Evolutionary conservation across 2,113 vertebrate species (phyloP).

Genomic region (Polyodon spathula): DNA sequence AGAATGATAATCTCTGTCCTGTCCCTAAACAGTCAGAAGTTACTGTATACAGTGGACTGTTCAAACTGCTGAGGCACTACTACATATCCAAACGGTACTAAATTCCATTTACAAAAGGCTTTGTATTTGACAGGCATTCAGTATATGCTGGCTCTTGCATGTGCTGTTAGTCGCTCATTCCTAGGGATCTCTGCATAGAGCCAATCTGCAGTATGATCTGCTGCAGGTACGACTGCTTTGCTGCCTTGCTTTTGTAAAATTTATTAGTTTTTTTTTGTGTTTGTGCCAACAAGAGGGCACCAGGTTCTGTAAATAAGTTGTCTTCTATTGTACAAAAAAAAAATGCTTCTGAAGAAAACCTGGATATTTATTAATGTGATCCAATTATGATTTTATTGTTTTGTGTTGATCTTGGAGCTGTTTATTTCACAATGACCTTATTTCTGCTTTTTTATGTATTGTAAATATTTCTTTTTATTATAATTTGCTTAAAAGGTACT

Average conservation of each 20-base stretch:
- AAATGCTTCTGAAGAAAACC: conserved; percentile 62
- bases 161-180: conserved; percentile 53
- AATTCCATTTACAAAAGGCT: conserved; percentile 41
- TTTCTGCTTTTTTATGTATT: conserved; percentile 68
- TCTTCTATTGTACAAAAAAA: conserved; percentile 56
- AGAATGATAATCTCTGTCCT: too few relatives aligned
- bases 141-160: conserved; percentile 47
- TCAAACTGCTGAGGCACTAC: conserved; percentile 24
- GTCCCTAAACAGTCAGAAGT: too few relatives aligned
- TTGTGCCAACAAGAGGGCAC: conserved; percentile 33
- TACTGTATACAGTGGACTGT: too few relatives aligned
- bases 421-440: conserved; percentile 74
- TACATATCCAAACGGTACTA: conserved; percentile 52
- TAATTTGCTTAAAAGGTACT: conserved; percentile 72
- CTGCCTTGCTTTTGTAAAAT: conserved; percentile 60
- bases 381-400: conserved; percentile 73
- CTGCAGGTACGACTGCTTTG: conserved; percentile 55
- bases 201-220: conserved; percentile 49
- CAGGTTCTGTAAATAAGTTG: conserved; percentile 51
- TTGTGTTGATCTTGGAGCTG: conserved; percentile 52
- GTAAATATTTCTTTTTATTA: conserved; percentile 67
- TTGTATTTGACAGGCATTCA: conserved; percentile 45
- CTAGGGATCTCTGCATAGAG: conserved; percentile 58
- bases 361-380: conserved; percentile 79
- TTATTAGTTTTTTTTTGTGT: conserved; percentile 47